A percentile compares a stretch with the other conserved stretches of the same genome.
phyloP scores from a whole-genome alignment of 53 echinoderm and acorn worm genomes.

The Paelopatides confundens region DNA sequence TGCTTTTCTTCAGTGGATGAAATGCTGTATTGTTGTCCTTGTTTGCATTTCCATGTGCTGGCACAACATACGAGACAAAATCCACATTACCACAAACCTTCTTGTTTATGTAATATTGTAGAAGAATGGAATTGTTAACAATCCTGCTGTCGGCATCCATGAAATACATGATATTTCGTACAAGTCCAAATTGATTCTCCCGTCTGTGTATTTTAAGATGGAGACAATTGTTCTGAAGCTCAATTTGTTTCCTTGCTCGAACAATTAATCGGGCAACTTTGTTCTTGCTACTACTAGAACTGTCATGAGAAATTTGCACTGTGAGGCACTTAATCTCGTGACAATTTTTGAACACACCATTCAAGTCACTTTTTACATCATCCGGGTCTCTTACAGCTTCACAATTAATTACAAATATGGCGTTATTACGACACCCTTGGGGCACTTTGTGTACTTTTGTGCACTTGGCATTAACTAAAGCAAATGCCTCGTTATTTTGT shows the following conservation, averaged over 20 bases:
- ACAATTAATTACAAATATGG: background rate
- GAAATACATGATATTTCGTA: conserved; percentile 11
- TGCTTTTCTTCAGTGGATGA: background rate
- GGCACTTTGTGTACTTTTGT: background rate
- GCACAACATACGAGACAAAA: conserved; percentile 5
- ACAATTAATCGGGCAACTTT: background rate
- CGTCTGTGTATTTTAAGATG: conserved; percentile 20
- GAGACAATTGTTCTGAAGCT: background rate
- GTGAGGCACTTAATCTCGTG: conserved; percentile 11
- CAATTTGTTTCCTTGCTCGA: background rate
- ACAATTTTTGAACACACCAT: background rate
- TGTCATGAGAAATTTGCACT: background rate
- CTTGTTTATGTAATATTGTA: conserved; percentile 15
- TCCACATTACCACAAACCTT: conserved; percentile 10
- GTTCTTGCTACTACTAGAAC: background rate
- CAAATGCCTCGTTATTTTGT: conserved; percentile 11
- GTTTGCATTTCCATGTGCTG: background rate
- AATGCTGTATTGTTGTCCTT: background rate
- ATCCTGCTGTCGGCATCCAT: background rate
- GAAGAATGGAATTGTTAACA: background rate
- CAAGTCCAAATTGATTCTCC: background rate
- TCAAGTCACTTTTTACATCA: conserved; percentile 8
- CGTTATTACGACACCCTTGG: conserved; percentile 13
- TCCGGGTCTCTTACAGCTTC: background rate
- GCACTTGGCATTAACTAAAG: conserved; percentile 7